Evolutionary conservation across 2,888 invertebrate species (phyloP), one percentile per base, ranked within the genome.

Genomic region (Aphidoletes aphidimyza): DNA sequence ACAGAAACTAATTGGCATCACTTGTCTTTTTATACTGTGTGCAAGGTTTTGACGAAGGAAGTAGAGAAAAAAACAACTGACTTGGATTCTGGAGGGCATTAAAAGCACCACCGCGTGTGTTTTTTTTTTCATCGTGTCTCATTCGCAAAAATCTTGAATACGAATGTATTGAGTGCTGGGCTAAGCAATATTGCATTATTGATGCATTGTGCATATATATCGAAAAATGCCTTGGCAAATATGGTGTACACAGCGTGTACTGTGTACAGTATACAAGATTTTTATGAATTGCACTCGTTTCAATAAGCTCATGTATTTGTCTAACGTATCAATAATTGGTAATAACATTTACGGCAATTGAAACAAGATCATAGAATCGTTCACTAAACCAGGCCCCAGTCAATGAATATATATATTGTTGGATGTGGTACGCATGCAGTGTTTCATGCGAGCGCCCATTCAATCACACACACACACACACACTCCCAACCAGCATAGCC

Each of bases 1-100:
- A 39, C 22, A 81, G 39, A n/a, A 39, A 81, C 9, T 81, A 81
- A 37, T 81, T 81, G 81, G n/a, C 22, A 69, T 39, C 81, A 81
- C 37, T 81, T 81, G 81, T 81, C 81, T 81, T 81, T 78, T 81
- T 81, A 81, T 81, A 81, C 81, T 39, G 0, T 81, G 37, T 39
- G 19, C 81, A 2, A 81, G 39, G 39, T 81, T 37, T 69, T n/a
- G n/a, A 14, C 14, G 11, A 26, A 54, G 22, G 54, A 22, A 14
- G 17, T 19, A 47, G 22, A 54, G 54, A 14, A 22, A 54, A 54
- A 54, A 54, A 69, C 26, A 69, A 8, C n/a, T 54, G 8, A n/a
- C n/a, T n/a, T n/a, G n/a, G n/a, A 69, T 69, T 69, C 69, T 69
- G 69, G 69, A 30, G 69, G 69, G 69, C 34, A 69, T 69, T 30